A percentile compares a stretch with the other conserved stretches of the same genome.
Conservation (phyloP, 2,113 vertebrate genomes). For the zebrafish (Danio rerio) region DNA sequence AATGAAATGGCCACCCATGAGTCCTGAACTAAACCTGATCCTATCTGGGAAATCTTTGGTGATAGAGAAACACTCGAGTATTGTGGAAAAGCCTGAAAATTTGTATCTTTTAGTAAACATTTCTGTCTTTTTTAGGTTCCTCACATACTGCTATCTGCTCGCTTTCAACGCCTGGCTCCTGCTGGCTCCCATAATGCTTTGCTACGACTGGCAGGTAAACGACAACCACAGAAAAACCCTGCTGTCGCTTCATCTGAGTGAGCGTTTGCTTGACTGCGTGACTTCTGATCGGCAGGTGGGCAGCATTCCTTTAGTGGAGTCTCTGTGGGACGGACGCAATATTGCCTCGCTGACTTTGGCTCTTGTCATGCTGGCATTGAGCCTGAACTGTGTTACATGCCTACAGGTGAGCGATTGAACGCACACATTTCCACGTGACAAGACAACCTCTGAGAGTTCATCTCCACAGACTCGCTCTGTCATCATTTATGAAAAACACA, state of each 20-base stretch:
- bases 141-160: conserved; percentile 94
- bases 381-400: conserved; percentile 80
- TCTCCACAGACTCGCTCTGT: conserved; percentile 17
- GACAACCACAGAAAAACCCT: not conserved
- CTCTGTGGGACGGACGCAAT: conserved; percentile 85
- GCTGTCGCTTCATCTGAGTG: not conserved
- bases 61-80: no score
- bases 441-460: not conserved
- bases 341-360: conserved; percentile 81
- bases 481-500: conserved; percentile 14
- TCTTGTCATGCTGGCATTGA: conserved; percentile 77
- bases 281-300: conserved; percentile 95
- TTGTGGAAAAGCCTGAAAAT: no score
- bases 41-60: no score
- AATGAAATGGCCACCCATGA: no score
- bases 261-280: not conserved
- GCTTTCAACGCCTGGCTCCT: conserved; percentile 93
- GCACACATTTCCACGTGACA: not conserved
- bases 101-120: not conserved
- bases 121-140: conserved; percentile 75
- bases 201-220: conserved; percentile 92
- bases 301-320: conserved; percentile 93
- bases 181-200: conserved; percentile 88
- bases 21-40: no score
- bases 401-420: conserved; percentile 81